A percentile compares a stretch with the other conserved stretches of the same genome.
These are phyloP conservation scores for Formica exsecta DNA, from an alignment of 1,140 invertebrate species.

Conservation along the genomic window DNA sequence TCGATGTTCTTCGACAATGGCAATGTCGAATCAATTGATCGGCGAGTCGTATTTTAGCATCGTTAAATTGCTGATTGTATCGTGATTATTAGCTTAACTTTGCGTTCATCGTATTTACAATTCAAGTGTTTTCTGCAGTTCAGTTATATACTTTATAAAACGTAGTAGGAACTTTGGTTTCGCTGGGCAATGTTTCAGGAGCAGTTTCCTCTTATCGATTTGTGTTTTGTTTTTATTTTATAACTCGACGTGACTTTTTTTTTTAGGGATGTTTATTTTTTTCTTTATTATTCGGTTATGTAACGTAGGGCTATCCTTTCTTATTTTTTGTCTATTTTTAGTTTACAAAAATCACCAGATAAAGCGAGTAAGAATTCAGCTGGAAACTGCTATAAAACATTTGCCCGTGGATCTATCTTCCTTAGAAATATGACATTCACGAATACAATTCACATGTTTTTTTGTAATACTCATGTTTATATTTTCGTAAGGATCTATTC, in stretches of 20 bases:
- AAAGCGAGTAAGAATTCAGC: constrained; percentile 73
- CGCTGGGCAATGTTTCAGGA: constrained; percentile 86
- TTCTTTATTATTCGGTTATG: constrained; percentile 21
- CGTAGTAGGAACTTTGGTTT: constrained; percentile 87
- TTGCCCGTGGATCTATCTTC: constrained; percentile 86
- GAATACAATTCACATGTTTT: constrained; percentile 85
- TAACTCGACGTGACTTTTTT: constrained; percentile 11
- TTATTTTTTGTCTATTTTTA: constrained; percentile 25
- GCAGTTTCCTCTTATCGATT: constrained; percentile 83
- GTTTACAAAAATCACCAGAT: constrained; percentile 36
- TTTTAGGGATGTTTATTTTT: constrained; percentile 13
- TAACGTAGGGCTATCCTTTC: not conserved
- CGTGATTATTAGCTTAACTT: constrained; percentile 85
- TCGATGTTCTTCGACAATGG: constrained; percentile 47
- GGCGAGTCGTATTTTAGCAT: constrained; percentile 75
- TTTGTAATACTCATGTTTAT: constrained; percentile 83
- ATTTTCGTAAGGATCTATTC: constrained; percentile 82
- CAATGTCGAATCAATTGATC: constrained; percentile 79
- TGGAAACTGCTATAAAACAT: constrained; percentile 86
- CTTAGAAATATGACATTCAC: constrained; percentile 86
- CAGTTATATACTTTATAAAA: constrained; percentile 86
- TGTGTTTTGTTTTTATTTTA: constrained; percentile 57
- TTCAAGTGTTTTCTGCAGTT: constrained; percentile 85
- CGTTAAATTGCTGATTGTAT: constrained; percentile 85
- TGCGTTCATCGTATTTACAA: constrained; percentile 83